phyloP scores from a whole-genome alignment of 2,113 vertebrate genomes.

The Rhineura floridana region DNA sequence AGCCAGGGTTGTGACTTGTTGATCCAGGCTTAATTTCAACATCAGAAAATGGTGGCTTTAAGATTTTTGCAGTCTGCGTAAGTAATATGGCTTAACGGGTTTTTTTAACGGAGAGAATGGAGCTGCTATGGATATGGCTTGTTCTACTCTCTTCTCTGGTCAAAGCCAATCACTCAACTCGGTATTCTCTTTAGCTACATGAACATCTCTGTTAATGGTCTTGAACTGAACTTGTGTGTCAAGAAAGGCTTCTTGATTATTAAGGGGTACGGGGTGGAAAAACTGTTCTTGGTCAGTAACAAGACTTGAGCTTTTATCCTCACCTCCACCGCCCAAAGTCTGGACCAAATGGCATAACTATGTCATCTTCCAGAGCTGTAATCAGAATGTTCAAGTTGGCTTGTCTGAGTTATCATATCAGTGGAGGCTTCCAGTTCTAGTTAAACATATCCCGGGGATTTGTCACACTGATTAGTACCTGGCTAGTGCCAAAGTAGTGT shows the following conservation, averaged over 20 bases:
- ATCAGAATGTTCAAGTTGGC: neutral
- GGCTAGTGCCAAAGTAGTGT: slow-evolving; percentile 2
- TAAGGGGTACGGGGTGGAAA: neutral
- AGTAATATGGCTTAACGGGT: no score
- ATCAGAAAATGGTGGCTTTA: no score
- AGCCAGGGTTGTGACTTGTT: no score
- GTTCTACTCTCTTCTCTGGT: neutral
- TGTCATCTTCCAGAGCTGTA: neutral
- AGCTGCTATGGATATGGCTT: neutral
- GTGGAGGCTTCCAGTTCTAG: neutral
- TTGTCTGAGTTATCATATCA: neutral
- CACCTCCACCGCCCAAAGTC: neutral
- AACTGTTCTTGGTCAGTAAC: neutral
- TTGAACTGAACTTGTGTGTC: neutral
- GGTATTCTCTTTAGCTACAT: neutral
- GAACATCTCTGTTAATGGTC: neutral
- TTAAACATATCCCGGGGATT: neutral
- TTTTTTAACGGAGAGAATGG: no score
- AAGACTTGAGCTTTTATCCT: neutral
- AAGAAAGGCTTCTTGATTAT: neutral
- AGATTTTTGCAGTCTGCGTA: no score
- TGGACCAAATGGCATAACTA: neutral
- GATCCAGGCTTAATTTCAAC: no score
- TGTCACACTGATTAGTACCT: slow-evolving; percentile 11
- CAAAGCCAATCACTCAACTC: neutral